Percentiles rank a stretch among this genome's conserved stretches.
These are phyloP conservation scores for Suncus etruscus DNA, from an alignment of 2,113 vertebrate species.

Conservation along the genomic window DNA sequence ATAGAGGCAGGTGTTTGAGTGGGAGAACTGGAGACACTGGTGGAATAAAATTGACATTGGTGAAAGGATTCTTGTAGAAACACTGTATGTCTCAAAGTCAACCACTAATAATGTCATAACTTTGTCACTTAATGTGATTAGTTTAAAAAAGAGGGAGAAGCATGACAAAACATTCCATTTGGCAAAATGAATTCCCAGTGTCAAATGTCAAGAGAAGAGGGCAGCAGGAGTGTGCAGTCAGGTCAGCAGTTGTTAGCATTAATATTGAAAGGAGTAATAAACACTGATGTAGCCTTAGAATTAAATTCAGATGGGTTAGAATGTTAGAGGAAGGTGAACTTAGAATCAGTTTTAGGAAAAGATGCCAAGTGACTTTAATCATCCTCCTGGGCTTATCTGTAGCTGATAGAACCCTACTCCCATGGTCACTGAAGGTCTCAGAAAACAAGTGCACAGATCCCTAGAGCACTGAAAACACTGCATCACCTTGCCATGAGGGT, in stretches of 20 bases:
- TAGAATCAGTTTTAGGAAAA: neutral
- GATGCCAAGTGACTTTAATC: neutral
- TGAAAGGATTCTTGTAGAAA: no score
- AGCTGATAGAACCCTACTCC: neutral
- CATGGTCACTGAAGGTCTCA: neutral
- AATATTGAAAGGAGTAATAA: neutral
- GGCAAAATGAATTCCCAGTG: neutral
- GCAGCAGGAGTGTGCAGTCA: neutral
- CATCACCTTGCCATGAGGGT: accelerated
- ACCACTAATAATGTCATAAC: no score
- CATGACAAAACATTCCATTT: neutral
- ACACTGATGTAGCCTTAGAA: neutral
- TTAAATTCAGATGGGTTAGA: neutral
- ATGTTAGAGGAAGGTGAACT: neutral
- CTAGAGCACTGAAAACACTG: accelerated
- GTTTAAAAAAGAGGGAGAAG: no score
- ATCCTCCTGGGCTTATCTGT: neutral
- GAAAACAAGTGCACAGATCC: neutral
- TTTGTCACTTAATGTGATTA: no score
- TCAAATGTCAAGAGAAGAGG: neutral
- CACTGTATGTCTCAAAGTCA: no score
- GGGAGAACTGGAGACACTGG: no score
- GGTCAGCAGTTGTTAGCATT: neutral
- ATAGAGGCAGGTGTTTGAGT: no score
- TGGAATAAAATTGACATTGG: no score